Evolutionary conservation across 2,113 vertebrate genomes (phyloP), one percentile per base, ranked within the genome.

Genomic region (Melospiza georgiana): DNA sequence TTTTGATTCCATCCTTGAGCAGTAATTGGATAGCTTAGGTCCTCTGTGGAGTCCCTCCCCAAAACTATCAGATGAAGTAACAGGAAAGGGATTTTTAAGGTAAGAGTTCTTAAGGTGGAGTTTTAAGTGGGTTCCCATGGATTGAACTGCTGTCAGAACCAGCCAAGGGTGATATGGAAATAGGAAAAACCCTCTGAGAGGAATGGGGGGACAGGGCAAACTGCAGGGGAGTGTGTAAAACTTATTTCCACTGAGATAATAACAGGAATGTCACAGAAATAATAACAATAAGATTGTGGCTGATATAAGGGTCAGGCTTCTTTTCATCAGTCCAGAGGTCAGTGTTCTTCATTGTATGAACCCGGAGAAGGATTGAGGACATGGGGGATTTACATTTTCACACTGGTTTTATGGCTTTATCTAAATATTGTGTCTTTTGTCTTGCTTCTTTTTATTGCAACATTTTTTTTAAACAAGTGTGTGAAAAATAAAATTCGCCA

Each of bases 361-460:
- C 7, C 19, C 30, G 71, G 43, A 27, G 2, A 23, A 35, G 18
- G n/a, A 57, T 69, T 63, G 61, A 84, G 77, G 37, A 77, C 3
- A 1, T 25, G 9, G 9, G 4, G 7, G 12, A 35, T 71, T 66
- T 79, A 30, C 12, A 6, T 21, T 33, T 55, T 66, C 25, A 10
- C 33, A 8, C 25, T 52, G 30, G 10, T 25, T 78, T 85, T 62
- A 46, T 7, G 28, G 11, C 3, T 39, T 86, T 37, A 22, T 48
- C 20, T 49, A 19, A 44, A 17, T 71, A 12, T 6, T 39, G 1
- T 15, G 9, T 44, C 9, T 4, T 58, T 33, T 3, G 0, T 21
- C 19, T 12, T 46, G 12, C 15, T 72, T 5, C 8, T 6, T 49
- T 61, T 65, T 61, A 68, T 39, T 52, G 2, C 25, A 55, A 33